These are phyloP conservation scores for Lamellibrachia luymesi DNA, from an alignment of 1,140 invertebrate species.

Conservation along the genomic window DNA sequence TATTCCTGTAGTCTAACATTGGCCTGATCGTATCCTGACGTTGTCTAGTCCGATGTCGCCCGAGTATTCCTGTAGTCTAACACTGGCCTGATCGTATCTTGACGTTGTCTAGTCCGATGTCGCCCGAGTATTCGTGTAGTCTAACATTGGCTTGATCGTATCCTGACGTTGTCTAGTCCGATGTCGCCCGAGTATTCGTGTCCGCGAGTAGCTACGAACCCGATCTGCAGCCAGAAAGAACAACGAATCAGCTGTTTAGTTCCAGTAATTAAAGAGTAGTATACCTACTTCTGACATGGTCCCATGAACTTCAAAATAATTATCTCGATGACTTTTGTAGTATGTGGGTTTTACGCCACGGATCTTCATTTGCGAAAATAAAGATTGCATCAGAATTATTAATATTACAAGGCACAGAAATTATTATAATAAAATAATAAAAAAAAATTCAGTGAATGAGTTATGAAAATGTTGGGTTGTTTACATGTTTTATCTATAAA, in stretches of 20 bases:
- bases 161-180: slow-evolving; percentile 14
- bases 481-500: too few species aligned
- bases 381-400: too few species aligned
- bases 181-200: slow-evolving; percentile 20
- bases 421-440: too few species aligned
- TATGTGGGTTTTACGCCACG: too few species aligned
- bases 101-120: slow-evolving; percentile 19
- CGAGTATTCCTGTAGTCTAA: slow-evolving; percentile 9
- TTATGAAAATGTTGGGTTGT: too few species aligned
- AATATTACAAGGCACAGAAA: too few species aligned
- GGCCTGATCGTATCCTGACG: not conserved
- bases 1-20: slow-evolving; percentile 14
- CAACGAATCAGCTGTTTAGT: not conserved
- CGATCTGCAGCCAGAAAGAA: slow-evolving; percentile 18
- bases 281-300: not conserved
- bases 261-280: not conserved
- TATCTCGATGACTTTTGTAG: too few species aligned
- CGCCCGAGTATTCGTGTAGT: slow-evolving; percentile 16
- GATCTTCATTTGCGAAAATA: too few species aligned
- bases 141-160: not conserved
- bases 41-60: slow-evolving; percentile 21
- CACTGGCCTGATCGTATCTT: not conserved
- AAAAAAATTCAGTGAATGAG: too few species aligned
- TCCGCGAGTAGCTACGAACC: slow-evolving; percentile 14
- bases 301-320: too few species aligned